These are phyloP conservation scores for Brachionus plicatilis DNA, from an alignment of 1,140 invertebrate genomes.

Conservation along the genomic window DNA sequence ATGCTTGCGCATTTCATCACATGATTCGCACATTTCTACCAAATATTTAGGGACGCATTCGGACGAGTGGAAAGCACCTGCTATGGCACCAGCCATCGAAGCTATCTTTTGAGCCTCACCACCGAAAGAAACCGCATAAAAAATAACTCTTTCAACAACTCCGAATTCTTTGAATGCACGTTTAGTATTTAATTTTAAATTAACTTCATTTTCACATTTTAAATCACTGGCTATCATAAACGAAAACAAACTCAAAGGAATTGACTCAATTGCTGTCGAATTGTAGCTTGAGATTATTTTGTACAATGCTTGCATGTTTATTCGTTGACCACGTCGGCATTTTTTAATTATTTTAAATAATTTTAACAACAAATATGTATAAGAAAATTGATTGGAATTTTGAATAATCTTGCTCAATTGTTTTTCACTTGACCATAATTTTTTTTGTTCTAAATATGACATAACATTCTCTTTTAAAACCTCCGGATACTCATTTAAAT, in stretches of 20 bases:
- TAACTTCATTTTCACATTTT: slow-evolving; percentile 35
- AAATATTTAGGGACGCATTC: slow-evolving; percentile 61
- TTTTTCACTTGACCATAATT: background rate
- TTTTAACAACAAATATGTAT: slow-evolving; percentile 20
- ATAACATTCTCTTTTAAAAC: background rate
- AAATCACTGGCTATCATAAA: slow-evolving; percentile 32
- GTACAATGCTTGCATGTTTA: slow-evolving; percentile 40
- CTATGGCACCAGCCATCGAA: slow-evolving; percentile 70
- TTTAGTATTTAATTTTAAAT: slow-evolving; percentile 11
- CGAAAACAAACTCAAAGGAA: slow-evolving; percentile 10
- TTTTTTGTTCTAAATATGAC: slow-evolving; percentile 10
- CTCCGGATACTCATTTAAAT: background rate
- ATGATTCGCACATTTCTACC: slow-evolving; percentile 63
- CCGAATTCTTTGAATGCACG: slow-evolving; percentile 53
- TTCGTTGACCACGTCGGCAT: background rate
- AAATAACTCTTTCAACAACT: slow-evolving; percentile 64
- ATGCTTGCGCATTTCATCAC: slow-evolving; percentile 49
- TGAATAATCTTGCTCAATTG: background rate
- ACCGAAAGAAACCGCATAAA: slow-evolving; percentile 67
- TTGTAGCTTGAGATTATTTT: slow-evolving; percentile 7
- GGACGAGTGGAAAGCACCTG: slow-evolving; percentile 68
- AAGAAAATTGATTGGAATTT: background rate
- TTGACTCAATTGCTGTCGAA: slow-evolving; percentile 1
- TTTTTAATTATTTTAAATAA: slow-evolving; percentile 32
- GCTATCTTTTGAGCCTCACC: slow-evolving; percentile 76